Evolutionary conservation across 2,888 invertebrate genomes (phyloP).

Genomic region (Coelinius sp.): DNA sequence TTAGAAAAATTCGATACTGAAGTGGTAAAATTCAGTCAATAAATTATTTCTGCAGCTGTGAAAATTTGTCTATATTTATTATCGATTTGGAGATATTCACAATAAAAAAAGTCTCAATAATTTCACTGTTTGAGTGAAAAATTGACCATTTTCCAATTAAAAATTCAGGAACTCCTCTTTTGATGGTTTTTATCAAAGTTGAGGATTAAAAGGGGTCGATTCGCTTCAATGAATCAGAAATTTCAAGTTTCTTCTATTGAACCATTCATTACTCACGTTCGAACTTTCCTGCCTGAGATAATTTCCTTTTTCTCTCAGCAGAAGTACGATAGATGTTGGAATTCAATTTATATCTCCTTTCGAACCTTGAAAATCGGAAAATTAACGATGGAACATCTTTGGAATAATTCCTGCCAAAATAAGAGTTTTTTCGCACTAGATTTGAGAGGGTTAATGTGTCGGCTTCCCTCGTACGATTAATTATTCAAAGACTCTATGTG

Average conservation of each 20-base stretch:
- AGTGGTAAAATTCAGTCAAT: too few species aligned
- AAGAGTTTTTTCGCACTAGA: neutral
- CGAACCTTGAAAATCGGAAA: neutral
- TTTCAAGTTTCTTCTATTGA: neutral
- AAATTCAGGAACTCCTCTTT: too few species aligned
- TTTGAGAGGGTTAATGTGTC: neutral
- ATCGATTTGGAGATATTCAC: too few species aligned
- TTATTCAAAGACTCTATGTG: conserved; percentile 7
- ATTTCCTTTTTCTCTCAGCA: neutral
- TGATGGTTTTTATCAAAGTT: too few species aligned
- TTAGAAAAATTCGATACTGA: too few species aligned
- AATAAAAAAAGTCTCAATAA: too few species aligned
- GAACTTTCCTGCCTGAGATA: neutral
- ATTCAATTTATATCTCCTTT: neutral
- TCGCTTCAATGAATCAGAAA: too few species aligned
- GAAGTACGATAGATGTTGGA: neutral
- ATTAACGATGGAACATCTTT: neutral
- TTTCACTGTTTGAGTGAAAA: too few species aligned
- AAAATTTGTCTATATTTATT: too few species aligned
- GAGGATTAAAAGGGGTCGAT: too few species aligned
- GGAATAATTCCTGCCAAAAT: neutral
- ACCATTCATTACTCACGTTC: neutral
- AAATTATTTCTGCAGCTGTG: too few species aligned
- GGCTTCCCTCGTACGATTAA: neutral
- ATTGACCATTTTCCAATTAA: too few species aligned